Evolutionary conservation across 1,140 invertebrate genomes (phyloP), one percentile per base, ranked within the genome.

Genomic region (Drosophila funebris): DNA sequence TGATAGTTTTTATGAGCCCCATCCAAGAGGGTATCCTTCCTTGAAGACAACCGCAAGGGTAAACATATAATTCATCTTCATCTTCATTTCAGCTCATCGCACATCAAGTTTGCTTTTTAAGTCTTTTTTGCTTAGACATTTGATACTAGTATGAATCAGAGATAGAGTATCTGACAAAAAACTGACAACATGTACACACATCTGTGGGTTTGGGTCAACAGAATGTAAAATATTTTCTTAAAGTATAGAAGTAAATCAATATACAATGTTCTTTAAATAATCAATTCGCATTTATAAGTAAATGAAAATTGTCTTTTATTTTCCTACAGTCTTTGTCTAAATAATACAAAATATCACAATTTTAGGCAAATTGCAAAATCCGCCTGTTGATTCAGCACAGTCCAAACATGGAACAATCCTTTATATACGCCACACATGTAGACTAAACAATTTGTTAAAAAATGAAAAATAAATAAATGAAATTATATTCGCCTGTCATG

Each of bases 401-500:
- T 14, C 24, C n/a, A 31, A 50, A 37, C n/a, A n/a, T n/a, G n/a
- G n/a, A n/a, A 57, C 37, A 66, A 57, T 18, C 44, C 58, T 54
- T 53, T 63, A 48, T 68, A 43, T 69, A 61, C 37, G 39, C 18
- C 16, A 14, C 2, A 43, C 39, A 4, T 16, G 13, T 53, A 53
- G 50, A 53, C 50, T 53, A 53, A 53, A 53, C 50, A 53, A 37
- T 48, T 48, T 33, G 43, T 13, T 33, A 14, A 13, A 46, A 67
- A 77, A 79, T 79, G 48, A 66, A 66, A 80, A 75, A 78, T 48
- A 69, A 68, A 73, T 78, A 70, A 39, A 52, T 75, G 53, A 71
- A 66, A 52, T 70, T 44, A 71, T 54, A 50, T 78, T 11, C 36
- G 76, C 54, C 41, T 70, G 54, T 50, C 27, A 56, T 54, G 27